Evolutionary conservation across 2,797 vertebrate genomes (phyloP), one percentile per base, ranked within the genome.

Genomic region (Ctenopoma kingsleyae): DNA sequence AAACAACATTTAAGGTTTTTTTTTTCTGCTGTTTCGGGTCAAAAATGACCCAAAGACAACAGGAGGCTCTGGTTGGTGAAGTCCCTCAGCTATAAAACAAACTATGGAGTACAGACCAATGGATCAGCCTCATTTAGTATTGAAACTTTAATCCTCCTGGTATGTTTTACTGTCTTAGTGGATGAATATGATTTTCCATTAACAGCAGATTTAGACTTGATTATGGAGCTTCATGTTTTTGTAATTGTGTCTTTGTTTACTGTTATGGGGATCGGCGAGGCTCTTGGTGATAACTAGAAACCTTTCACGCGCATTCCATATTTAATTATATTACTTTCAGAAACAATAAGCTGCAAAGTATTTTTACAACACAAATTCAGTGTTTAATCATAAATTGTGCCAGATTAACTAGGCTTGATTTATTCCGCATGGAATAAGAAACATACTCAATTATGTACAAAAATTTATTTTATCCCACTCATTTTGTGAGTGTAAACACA

Each of bases 51-150:
- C n/a, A n/a, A n/a, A n/a, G n/a, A n/a, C n/a, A n/a, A n/a, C n/a
- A n/a, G n/a, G n/a, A n/a, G n/a, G n/a, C n/a, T 58, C 32, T 48
- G 43, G 44, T 58, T 53, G 55, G 32, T 75, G 48, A 81, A 38
- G 44, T 72, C 71, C 44, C 43, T 68, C 74, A 66, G 81, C 72
- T 84, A 19, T 15, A 12, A 47, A 54, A 56, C 27, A 57, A 16
- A 1, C 20, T 40, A 17, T 41, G 13, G 50, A 58, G 22, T 19
- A 12, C 36, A 22, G 38, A n/a, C 61, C 41, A 23, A 46, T 75
- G 17, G 41, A 48, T 73, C 63, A 41, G 48, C 25, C 22, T 58
- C 8, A 13, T 40, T 19, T 19, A 19, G 35, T 3, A 50, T 35
- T 57, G 36, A 76, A 46, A 15, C 63, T 44, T 67, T 51, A 74